phyloP scores from a whole-genome alignment of 1,140 invertebrate genomes.

The Drosophila eugracilis region DNA sequence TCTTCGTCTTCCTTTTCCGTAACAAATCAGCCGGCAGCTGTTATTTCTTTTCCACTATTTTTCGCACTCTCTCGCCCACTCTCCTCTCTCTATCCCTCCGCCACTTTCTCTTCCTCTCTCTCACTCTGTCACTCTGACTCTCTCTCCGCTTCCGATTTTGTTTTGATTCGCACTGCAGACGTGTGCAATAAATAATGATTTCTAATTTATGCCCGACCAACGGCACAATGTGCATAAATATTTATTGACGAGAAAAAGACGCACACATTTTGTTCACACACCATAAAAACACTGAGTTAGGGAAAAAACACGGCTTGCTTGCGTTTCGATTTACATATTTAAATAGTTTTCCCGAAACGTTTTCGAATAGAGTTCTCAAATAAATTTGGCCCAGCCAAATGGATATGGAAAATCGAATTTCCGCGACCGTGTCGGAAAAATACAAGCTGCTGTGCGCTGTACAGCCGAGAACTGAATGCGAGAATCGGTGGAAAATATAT shows the following conservation, averaged over 20 bases:
- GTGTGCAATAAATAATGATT: conserved; percentile 38
- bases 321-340: conserved; percentile 20
- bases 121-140: background rate
- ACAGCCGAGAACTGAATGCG: conserved; percentile 54
- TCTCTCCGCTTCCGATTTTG: conserved; percentile 27
- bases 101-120: background rate
- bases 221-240: conserved; percentile 33
- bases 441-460: conserved; percentile 20
- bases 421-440: conserved; percentile 3
- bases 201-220: conserved; percentile 32
- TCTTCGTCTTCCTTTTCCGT: conserved; percentile 33
- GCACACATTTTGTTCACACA: conserved; percentile 15
- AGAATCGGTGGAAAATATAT: conserved; percentile 54
- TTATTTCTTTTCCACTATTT: conserved; percentile 20
- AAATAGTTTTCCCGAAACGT: background rate
- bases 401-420: conserved; percentile 21
- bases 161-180: conserved; percentile 39
- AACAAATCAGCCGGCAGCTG: conserved; percentile 53
- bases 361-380: conserved; percentile 19
- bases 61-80: conserved; percentile 31
- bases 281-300: conserved; percentile 24
- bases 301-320: conserved; percentile 37
- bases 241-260: conserved; percentile 22
- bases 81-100: background rate
- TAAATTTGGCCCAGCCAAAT: background rate